phyloP scores from a whole-genome alignment of 2,797 vertebrate genomes.

The Fratercula arctica region DNA sequence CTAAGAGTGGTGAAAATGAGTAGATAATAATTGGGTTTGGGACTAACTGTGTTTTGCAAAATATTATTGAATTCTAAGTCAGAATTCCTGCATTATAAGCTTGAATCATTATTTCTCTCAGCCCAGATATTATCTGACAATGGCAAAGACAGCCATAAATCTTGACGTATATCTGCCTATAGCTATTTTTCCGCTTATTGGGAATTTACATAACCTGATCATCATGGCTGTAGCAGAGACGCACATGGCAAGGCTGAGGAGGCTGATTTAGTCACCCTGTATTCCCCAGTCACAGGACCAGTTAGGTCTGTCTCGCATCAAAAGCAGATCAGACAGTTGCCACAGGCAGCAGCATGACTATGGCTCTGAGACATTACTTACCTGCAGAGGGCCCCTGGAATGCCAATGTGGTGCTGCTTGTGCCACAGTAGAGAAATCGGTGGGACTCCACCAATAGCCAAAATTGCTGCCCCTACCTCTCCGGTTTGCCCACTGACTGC shows the following conservation, averaged over 20 bases:
- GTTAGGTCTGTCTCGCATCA: neutral
- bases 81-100: neutral
- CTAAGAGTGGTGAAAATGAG: neutral
- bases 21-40: neutral
- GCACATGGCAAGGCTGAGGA: neutral
- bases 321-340: neutral
- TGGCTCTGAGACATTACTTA: neutral
- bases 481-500: neutral
- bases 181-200: neutral
- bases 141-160: neutral
- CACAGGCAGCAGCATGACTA: neutral
- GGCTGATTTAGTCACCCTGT: neutral
- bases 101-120: neutral
- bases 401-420: neutral
- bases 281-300: neutral
- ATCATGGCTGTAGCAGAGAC: neutral
- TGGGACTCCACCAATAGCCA: accelerated
- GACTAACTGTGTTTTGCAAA: neutral
- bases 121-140: neutral
- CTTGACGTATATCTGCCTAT: neutral
- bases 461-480: neutral
- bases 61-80: neutral
- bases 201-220: neutral
- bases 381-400: neutral
- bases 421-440: neutral